Conservation (phyloP, 2,888 invertebrate species). For the Cantharis lateralis region DNA sequence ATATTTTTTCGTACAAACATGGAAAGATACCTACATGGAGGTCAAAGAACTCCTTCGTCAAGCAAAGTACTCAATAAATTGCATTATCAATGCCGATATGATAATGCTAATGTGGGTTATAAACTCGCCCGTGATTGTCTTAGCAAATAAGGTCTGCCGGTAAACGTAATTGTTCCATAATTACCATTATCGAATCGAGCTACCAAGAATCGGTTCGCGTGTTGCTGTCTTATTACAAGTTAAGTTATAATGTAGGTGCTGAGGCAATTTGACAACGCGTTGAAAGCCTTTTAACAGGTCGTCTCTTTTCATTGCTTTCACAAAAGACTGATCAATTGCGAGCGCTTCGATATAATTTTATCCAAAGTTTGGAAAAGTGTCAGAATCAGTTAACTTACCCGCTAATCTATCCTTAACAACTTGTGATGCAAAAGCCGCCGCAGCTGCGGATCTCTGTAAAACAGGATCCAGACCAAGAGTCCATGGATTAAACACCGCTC, state of each 20-base stretch:
- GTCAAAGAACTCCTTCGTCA: background rate
- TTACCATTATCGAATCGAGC: conserved; percentile 26
- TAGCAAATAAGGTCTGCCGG: background rate
- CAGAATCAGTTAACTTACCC: conserved; percentile 63
- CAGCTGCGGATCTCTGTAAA: conserved; percentile 67
- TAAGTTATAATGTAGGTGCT: conserved; percentile 13
- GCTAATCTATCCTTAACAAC: conserved; percentile 83
- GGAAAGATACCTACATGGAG: background rate
- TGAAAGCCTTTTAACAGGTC: conserved; percentile 8
- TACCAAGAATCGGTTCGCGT: conserved; percentile 36
- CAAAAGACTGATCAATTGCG: background rate
- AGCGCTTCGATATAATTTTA: background rate
- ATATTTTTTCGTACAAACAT: background rate
- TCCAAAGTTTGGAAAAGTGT: background rate
- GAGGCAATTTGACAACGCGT: conserved; percentile 26
- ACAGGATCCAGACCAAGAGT: conserved; percentile 64
- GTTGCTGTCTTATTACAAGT: conserved; percentile 33
- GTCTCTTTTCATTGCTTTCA: background rate
- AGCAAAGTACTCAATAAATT: background rate
- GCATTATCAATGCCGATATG: background rate
- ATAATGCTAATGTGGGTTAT: background rate
- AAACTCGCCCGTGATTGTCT: background rate
- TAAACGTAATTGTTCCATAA: conserved; percentile 5
- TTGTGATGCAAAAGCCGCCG: conserved; percentile 78
- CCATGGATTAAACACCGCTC: conserved; percentile 55